phyloP scores from a whole-genome alignment of 2,797 vertebrate species.

The Eremophila alpestris region DNA sequence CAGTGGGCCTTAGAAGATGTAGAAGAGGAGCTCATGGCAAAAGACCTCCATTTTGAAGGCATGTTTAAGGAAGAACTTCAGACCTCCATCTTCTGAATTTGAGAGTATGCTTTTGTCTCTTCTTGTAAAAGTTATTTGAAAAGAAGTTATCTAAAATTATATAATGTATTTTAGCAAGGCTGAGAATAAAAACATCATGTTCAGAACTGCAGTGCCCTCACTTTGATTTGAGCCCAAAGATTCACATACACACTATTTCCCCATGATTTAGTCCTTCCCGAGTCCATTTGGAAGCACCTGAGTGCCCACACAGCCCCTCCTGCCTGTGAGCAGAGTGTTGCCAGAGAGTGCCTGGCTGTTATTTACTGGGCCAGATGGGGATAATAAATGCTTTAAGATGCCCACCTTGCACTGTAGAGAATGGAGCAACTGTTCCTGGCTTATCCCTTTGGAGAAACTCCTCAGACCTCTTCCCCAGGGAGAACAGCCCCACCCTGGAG shows the following conservation, averaged over 20 bases:
- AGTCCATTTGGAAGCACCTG: not conserved
- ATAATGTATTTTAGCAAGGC: conserved; percentile 55
- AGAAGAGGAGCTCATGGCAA: conserved; percentile 96
- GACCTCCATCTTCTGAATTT: conserved; percentile 90
- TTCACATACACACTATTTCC: not conserved
- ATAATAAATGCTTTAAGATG: not conserved
- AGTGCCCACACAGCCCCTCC: not conserved
- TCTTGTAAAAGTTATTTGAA: conserved; percentile 23
- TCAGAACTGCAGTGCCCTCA: not conserved
- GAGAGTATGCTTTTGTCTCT: not conserved
- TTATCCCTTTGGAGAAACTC: not conserved
- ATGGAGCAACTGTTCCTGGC: not conserved
- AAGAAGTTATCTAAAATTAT: conserved; percentile 30
- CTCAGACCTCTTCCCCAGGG: not conserved
- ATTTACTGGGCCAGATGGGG: not conserved
- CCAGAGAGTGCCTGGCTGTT: not conserved
- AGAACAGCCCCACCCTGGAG: not conserved
- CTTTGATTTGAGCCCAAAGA: not conserved
- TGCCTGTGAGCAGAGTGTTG: not conserved
- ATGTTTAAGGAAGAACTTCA: conserved; percentile 97
- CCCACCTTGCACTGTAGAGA: not conserved
- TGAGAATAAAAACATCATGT: conserved; percentile 47
- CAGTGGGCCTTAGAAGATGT: conserved; percentile 97
- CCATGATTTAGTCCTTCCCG: not conserved
- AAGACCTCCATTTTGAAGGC: conserved; percentile 94